Evolutionary conservation across 2,797 vertebrate species (phyloP).

Genomic region (Coranthus polyacanthus): DNA sequence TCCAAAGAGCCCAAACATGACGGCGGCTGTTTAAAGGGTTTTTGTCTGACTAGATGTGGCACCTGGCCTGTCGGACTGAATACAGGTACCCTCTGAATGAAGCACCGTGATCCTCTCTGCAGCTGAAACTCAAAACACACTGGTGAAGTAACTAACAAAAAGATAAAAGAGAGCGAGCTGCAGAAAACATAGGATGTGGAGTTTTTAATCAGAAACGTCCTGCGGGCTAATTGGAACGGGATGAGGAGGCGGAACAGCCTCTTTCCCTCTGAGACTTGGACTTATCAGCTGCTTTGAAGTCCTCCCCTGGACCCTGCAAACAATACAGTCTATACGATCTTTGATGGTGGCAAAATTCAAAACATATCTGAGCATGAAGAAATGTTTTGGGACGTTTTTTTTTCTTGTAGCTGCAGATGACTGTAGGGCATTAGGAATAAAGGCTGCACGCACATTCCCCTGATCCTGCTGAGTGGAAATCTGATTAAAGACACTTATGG

Average conservation of each 20-base stretch:
- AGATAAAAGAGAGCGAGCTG: not conserved
- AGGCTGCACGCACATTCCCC: conserved; percentile 8
- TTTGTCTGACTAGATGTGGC: too few species aligned
- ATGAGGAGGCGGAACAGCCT: conserved; percentile 17
- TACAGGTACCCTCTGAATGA: too few species aligned
- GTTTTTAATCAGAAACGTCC: conserved; percentile 44
- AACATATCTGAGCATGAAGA: conserved; percentile 34
- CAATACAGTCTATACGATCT: conserved; percentile 21
- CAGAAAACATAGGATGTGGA: not conserved
- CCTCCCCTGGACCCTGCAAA: conserved; percentile 12
- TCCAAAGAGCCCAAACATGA: too few species aligned
- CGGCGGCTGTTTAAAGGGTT: too few species aligned
- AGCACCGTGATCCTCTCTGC: too few species aligned
- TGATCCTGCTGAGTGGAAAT: conserved; percentile 9
- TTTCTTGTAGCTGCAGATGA: not conserved
- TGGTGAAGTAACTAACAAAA: not conserved
- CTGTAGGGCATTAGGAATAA: conserved; percentile 18
- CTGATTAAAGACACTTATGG: conserved; percentile 2
- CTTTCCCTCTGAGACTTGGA: not conserved
- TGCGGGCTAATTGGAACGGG: conserved; percentile 43
- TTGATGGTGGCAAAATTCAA: conserved; percentile 41
- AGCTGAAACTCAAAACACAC: not conserved
- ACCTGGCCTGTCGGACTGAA: too few species aligned
- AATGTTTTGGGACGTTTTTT: conserved; percentile 10
- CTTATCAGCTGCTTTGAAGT: conserved; percentile 66